Base-by-base conservation (phyloP, 2,797 vertebrate genomes). In the Manis crassicaudata region DNA sequence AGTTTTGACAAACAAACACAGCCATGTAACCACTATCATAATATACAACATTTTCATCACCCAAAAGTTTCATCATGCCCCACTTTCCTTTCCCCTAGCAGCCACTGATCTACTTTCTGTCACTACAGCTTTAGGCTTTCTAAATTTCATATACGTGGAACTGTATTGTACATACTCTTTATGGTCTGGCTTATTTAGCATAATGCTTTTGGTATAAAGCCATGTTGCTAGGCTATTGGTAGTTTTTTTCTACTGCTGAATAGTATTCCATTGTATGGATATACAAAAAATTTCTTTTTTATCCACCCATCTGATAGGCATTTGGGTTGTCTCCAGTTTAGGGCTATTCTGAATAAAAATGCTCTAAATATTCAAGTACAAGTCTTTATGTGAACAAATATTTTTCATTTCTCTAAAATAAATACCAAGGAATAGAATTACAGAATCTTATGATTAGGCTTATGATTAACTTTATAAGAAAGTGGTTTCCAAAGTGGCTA, bases 321-420 rank as follows among this genome's bases (percentile, higher is more conserved):
- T 72, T 23, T 94, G 40, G 7, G 32, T 68, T 85, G 23, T 80
- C 80, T 90, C 35, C 20, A 72, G 32, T 80, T 73, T 73, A 23
- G 37, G 32, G 18, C 50, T 94, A 89, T 50, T 67, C 87, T 67
- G 17, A 72, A 90, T 46, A 90, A 91, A 79, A 17, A 27, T 90
- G 6, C 43, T 43, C 83, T 80, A 23, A 79, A 90, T 63, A 63
- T 52, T 81, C 20, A 87, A 85, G 40, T 40, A 40, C 16, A 73
- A 75, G 37, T 63, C 35, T 83, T 94, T 80, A 37, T 43, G 43
- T 68, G 5, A 95, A 81, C 54, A 72, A 43, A 46, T 68, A 21
- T 75, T 91, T 46, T 95, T 84, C 40, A 73, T 67, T 96, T 88
- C 63, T 95, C 67, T 81, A 21, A 92, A 60, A 25, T 73, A 95